Conservation (phyloP, 2,113 vertebrate genomes). For the Illadopsis cleaveri region DNA sequence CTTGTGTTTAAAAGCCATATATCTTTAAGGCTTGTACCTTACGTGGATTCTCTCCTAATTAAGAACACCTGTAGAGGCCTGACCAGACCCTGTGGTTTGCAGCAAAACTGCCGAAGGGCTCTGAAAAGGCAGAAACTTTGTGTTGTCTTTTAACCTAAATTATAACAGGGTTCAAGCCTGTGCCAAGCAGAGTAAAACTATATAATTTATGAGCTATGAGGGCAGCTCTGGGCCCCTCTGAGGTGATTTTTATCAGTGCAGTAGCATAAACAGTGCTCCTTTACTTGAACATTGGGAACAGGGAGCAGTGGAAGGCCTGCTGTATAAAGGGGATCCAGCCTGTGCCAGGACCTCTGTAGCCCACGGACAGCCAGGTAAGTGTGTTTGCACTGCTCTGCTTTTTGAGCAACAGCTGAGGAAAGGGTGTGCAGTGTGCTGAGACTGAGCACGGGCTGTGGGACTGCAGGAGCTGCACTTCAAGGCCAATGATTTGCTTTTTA, state of each 20-base stretch:
- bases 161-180: slow-evolving; percentile 51
- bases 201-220: slow-evolving; percentile 50
- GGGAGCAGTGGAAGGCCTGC: slow-evolving; percentile 1
- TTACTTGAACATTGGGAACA: neutral
- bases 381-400: neutral
- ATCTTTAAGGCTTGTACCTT: slow-evolving; percentile 54
- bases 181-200: slow-evolving; percentile 29
- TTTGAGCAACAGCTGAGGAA: neutral
- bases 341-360: neutral
- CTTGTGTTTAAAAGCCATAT: slow-evolving; percentile 46
- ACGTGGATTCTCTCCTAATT: slow-evolving; percentile 40
- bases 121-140: slow-evolving; percentile 46
- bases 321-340: neutral
- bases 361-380: neutral
- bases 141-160: slow-evolving; percentile 56
- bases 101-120: slow-evolving; percentile 54
- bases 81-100: slow-evolving; percentile 54
- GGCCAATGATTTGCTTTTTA: neutral
- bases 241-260: slow-evolving; percentile 52
- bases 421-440: neutral
- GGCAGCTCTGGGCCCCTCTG: slow-evolving; percentile 30
- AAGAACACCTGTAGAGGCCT: slow-evolving; percentile 56
- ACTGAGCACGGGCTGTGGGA: neutral
- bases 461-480: neutral
- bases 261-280: slow-evolving; percentile 47